phyloP scores from a whole-genome alignment of 2,797 vertebrate species.

The Scomberomorus guttatus region DNA sequence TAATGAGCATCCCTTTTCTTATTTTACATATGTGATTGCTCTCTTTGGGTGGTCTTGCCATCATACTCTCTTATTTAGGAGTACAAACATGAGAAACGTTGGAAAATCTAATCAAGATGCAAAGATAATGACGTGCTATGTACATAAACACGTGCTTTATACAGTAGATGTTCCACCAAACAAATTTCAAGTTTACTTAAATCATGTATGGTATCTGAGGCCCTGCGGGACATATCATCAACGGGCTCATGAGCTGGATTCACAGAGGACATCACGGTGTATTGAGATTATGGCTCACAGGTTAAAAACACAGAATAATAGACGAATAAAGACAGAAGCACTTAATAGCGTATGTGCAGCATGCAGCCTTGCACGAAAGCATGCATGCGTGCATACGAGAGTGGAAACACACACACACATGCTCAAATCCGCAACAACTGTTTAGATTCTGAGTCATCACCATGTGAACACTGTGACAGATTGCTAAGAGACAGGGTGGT shows the following conservation, averaged over 20 bases:
- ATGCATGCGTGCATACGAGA: neutral
- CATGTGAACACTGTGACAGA: constrained; percentile 70
- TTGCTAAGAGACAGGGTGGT: constrained; percentile 71
- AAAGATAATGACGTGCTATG: constrained; percentile 74
- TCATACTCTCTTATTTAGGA: constrained; percentile 64
- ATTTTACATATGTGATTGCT: constrained; percentile 61
- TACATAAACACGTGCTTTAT: constrained; percentile 70
- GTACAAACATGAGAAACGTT: constrained; percentile 67
- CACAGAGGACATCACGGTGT: constrained; percentile 31
- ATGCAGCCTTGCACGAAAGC: constrained; percentile 34
- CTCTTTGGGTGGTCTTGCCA: constrained; percentile 77
- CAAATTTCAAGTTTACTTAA: constrained; percentile 72
- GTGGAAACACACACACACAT: constrained; percentile 1
- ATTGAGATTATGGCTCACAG: constrained; percentile 35
- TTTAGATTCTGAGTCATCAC: constrained; percentile 64
- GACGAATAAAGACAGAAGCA: constrained; percentile 25
- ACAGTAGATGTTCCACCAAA: constrained; percentile 68
- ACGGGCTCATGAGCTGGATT: constrained; percentile 14
- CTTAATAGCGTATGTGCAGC: constrained; percentile 14
- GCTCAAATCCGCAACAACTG: constrained; percentile 51
- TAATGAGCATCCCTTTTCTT: constrained; percentile 70
- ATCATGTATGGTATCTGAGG: constrained; percentile 53
- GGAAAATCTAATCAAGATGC: constrained; percentile 75
- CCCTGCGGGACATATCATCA: constrained; percentile 39
- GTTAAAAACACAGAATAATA: constrained; percentile 24